A percentile compares a stretch with the other conserved stretches of the same genome.
These are phyloP conservation scores for Morinoia aosen DNA, from an alignment of 2,888 invertebrate species.

Conservation along the genomic window DNA sequence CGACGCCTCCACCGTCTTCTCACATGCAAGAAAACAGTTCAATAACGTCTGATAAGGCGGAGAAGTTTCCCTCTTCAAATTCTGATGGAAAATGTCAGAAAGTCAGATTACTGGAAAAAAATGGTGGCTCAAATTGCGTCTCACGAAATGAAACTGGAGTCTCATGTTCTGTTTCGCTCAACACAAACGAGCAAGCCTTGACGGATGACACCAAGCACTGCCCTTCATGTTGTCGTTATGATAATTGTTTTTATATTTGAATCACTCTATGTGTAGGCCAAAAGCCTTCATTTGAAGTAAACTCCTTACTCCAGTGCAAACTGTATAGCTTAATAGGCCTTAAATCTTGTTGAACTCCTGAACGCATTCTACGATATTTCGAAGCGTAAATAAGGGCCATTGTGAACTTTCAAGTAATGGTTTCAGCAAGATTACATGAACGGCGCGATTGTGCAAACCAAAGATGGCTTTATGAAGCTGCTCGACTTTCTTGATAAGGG, in stretches of 20 bases:
- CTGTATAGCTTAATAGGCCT: background rate
- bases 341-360: background rate
- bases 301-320: background rate
- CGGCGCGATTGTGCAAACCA: constrained; percentile 20
- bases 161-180: background rate
- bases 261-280: background rate
- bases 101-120: background rate
- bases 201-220: constrained; percentile 27
- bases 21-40: background rate
- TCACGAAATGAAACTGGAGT: background rate
- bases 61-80: background rate
- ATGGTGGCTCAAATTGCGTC: background rate
- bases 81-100: background rate
- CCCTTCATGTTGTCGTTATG: constrained; percentile 41
- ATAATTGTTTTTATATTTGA: constrained; percentile 33
- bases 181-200: background rate
- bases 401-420: background rate
- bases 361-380: background rate
- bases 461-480: background rate
- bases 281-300: background rate
- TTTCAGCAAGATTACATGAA: background rate
- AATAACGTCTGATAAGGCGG: background rate
- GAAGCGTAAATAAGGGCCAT: background rate
- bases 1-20: background rate
- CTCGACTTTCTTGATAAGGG: background rate